Conservation (phyloP, 2,888 invertebrate species). For the Endomychus coccineus region DNA sequence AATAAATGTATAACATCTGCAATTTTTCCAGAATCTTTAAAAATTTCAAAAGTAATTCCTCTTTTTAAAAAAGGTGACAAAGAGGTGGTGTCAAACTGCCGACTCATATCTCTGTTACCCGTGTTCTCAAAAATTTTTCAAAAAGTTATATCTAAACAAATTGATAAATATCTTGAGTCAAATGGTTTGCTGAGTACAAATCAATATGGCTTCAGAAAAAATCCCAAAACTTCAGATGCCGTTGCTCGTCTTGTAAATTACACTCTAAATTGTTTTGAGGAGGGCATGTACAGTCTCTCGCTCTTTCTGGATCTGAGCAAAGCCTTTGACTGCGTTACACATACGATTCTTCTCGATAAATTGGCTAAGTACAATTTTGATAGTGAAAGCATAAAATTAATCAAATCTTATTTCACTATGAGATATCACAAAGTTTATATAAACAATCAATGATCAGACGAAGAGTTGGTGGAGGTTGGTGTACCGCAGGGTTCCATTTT, state of each 20-base stretch:
- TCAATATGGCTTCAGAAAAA: constrained; percentile 6
- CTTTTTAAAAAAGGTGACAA: constrained; percentile 3
- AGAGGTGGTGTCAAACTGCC: constrained; percentile 1
- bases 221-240: constrained; percentile 1
- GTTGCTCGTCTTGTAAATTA: background rate
- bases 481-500: too few relatives aligned
- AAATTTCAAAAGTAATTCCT: constrained; percentile 1
- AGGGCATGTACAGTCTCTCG: background rate
- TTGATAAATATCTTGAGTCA: constrained; percentile 3
- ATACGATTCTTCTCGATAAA: too few relatives aligned
- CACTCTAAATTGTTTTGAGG: constrained; percentile 2
- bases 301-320: constrained; percentile 4
- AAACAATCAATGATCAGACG: too few relatives aligned
- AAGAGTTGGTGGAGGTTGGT: too few relatives aligned
- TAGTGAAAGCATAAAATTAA: too few relatives aligned
- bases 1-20: constrained; percentile 1
- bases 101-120: constrained; percentile 5
- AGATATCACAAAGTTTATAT: too few relatives aligned
- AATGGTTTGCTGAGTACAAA: constrained; percentile 1
- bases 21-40: constrained; percentile 5
- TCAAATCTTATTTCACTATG: too few relatives aligned
- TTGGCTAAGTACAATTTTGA: too few relatives aligned
- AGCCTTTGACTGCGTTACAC: constrained; percentile 6
- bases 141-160: constrained; percentile 3
- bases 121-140: constrained; percentile 6